Conservation (phyloP, 2,797 vertebrate genomes). For the Gallinago nigripennis region DNA sequence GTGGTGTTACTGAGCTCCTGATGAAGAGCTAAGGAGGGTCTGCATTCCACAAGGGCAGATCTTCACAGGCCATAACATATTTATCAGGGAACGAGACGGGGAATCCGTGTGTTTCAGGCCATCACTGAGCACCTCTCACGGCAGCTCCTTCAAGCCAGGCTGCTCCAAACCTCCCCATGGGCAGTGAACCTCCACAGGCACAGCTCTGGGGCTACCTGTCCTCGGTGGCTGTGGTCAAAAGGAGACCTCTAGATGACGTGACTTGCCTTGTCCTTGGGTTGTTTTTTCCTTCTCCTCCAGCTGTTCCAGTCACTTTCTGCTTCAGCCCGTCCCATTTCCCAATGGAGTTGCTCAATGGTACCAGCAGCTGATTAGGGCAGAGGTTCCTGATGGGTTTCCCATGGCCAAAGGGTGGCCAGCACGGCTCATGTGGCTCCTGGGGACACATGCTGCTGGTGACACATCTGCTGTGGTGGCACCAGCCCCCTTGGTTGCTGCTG, state of each 20-base stretch:
- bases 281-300: not conserved
- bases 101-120: not conserved
- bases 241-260: fast-evolving
- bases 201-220: not conserved
- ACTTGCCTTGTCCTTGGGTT: not conserved
- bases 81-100: not conserved
- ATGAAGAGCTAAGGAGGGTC: not conserved
- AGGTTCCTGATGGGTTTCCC: not conserved
- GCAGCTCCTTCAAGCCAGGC: not conserved
- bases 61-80: fast-evolving
- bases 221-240: not conserved
- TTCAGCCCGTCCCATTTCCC: not conserved
- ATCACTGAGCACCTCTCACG: not conserved
- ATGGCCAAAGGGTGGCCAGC: fast-evolving
- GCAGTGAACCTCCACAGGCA: not conserved
- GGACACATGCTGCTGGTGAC: not conserved
- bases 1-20: not conserved
- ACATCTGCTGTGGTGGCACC: fast-evolving
- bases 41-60: not conserved
- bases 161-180: not conserved
- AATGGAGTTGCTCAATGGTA: constrained; percentile 8
- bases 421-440: fast-evolving
- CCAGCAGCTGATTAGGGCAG: constrained; percentile 23
- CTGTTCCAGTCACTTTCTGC: not conserved
- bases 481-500: not conserved